These are phyloP conservation scores for Eremophila alpestris DNA, from an alignment of 2,797 vertebrate genomes.

Conservation along the genomic window DNA sequence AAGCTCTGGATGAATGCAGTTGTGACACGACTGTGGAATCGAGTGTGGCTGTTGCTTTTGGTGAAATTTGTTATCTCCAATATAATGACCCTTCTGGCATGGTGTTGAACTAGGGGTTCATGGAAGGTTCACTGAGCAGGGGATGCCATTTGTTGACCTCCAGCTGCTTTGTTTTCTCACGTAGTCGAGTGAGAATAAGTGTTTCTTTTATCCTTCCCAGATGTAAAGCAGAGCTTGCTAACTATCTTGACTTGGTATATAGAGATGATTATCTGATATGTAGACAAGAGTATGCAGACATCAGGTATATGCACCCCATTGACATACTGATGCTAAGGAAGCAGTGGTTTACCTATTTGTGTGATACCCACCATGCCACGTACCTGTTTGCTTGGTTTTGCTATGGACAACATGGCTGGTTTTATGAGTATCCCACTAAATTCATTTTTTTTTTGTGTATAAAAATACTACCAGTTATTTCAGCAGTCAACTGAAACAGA, in stretches of 20 bases:
- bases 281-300: neutral
- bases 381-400: neutral
- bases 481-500: neutral
- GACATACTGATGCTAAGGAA: neutral
- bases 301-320: neutral
- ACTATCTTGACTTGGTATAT: neutral
- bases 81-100: conserved; percentile 1
- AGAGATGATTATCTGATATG: neutral
- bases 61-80: neutral
- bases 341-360: neutral
- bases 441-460: neutral
- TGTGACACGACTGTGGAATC: neutral
- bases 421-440: neutral
- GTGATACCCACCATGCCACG: neutral
- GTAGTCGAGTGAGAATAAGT: conserved; percentile 6
- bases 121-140: conserved; percentile 36
- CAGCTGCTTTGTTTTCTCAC: conserved; percentile 38
- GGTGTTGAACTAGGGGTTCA: neutral
- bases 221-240: conserved; percentile 24
- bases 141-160: conserved; percentile 44
- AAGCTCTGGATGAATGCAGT: neutral
- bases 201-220: conserved; percentile 36
- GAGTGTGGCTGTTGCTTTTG: neutral
- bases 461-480: neutral
- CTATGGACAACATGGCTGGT: neutral